Evolutionary conservation across 2,797 vertebrate species (phyloP).

Genomic region (Fundulus diaphanus): DNA sequence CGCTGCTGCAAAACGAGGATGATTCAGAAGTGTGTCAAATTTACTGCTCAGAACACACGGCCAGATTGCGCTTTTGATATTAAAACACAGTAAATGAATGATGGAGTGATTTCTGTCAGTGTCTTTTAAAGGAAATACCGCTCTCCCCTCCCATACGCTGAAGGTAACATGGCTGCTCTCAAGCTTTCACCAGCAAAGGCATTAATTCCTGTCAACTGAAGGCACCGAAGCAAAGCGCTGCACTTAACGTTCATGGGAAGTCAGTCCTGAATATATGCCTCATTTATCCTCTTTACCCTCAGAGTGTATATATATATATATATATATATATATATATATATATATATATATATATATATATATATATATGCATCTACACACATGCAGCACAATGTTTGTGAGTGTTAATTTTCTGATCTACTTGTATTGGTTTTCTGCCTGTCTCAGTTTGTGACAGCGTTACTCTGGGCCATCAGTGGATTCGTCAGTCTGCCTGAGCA

Average conservation of each 20-base stretch:
- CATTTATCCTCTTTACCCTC: slow-evolving; percentile 66
- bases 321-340: slow-evolving; percentile 13
- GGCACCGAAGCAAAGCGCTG: slow-evolving; percentile 21
- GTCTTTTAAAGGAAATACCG: slow-evolving; percentile 32
- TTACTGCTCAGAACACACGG: background rate
- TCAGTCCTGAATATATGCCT: slow-evolving; percentile 49
- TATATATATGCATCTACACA: slow-evolving; percentile 31
- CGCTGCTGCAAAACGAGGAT: slow-evolving; percentile 13
- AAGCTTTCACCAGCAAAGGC: slow-evolving; percentile 28
- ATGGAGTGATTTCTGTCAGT: slow-evolving; percentile 25
- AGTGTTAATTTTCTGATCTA: slow-evolving; percentile 62
- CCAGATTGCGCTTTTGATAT: slow-evolving; percentile 8
- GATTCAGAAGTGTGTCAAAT: slow-evolving; percentile 15
- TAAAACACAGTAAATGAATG: slow-evolving; percentile 1
- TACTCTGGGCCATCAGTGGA: slow-evolving; percentile 61
- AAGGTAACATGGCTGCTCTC: slow-evolving; percentile 33
- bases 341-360: slow-evolving; percentile 19
- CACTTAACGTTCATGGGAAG: slow-evolving; percentile 53
- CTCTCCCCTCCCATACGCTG: slow-evolving; percentile 3
- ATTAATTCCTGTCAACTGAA: slow-evolving; percentile 51
- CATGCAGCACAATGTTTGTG: slow-evolving; percentile 32
- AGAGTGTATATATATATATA: slow-evolving; percentile 31
- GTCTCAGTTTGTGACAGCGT: slow-evolving; percentile 64
- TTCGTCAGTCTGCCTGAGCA: slow-evolving; percentile 44
- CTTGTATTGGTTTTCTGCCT: slow-evolving; percentile 57